Base-by-base conservation (phyloP, 2,888 invertebrate genomes). In the Taenaris catops region DNA sequence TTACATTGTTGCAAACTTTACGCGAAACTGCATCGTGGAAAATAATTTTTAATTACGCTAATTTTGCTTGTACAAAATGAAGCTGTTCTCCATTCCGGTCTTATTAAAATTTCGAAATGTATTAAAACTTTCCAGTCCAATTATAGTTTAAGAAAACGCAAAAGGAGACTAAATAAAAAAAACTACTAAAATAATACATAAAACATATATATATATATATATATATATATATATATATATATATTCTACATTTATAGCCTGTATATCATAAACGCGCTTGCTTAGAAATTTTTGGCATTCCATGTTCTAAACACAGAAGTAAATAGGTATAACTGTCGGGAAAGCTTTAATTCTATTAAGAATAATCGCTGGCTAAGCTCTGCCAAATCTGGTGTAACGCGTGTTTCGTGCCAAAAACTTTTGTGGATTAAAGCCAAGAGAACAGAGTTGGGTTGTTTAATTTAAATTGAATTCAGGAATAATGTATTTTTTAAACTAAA, bases 391-490 rank as follows among this genome's bases (percentile, higher is more conserved):
- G 38, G 38, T 26, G 21, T 4, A 32, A 24, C 32, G 32, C 24
- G 17, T 29, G 41, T 38, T 38, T 36, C 41, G 44, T 45, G 44
- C 44, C 44, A 45, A 45, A 38, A 44, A 33, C 35, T 37, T 44
- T 45, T 45, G 36, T 39, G 44, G 42, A 42, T 42, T 32, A 34
- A 24, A 24, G 45, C 42, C 45, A 42, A 38, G 38, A 35, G 24
- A 27, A 28, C 37, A 41, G n/a, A n/a, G 17, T 38, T 32, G 41
- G 23, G 38, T 20, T 41, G 33, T 41, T 41, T 38, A 38, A 38
- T 41, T 41, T 38, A 32, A 41, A 41, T 41, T 31, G 29, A 38
- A 41, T 38, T 31, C 19, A 34, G 31, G 18, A 25, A 38, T 31
- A 34, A 25, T 32, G 14, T 4, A 14, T 4, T 14, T 14, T 14